Evolutionary conservation across 2,888 invertebrate genomes (phyloP).

Genomic region (Synanthedon andrenaeformis): DNA sequence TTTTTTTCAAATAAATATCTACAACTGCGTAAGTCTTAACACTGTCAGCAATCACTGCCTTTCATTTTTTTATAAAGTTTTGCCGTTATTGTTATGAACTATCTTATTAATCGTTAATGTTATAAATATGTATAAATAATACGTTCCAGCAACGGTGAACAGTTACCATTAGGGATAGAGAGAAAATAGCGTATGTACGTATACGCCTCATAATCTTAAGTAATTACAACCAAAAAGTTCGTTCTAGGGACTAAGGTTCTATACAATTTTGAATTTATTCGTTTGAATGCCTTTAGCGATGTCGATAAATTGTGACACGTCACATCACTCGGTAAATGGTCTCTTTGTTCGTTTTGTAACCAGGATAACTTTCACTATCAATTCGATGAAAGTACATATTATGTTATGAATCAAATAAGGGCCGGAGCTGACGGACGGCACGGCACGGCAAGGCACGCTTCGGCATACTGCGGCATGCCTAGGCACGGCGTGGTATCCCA

Average conservation of each 20-base stretch:
- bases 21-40: conserved; percentile 10
- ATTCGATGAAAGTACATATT: too few species aligned
- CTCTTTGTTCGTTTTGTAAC: too few species aligned
- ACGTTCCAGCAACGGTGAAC: conserved; percentile 69
- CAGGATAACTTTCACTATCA: too few species aligned
- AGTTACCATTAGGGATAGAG: conserved; percentile 61
- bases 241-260: conserved; percentile 68
- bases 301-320: conserved; percentile 4
- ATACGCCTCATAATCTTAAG: conserved; percentile 52
- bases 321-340: background rate
- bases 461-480: too few species aligned
- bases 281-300: conserved; percentile 30
- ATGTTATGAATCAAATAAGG: too few species aligned
- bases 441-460: too few species aligned
- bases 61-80: conserved; percentile 29
- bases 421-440: too few species aligned
- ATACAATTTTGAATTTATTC: conserved; percentile 20
- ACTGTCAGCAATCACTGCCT: conserved; percentile 55
- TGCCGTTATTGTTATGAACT: conserved; percentile 47
- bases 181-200: conserved; percentile 30
- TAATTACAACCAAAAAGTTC: conserved; percentile 69
- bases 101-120: conserved; percentile 54
- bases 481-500: too few species aligned
- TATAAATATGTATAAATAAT: conserved; percentile 48
- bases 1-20: background rate